Evolutionary conservation across 2,113 vertebrate species (phyloP), one percentile per base, ranked within the genome.

Genomic region (Pachycephala philippinensis): DNA sequence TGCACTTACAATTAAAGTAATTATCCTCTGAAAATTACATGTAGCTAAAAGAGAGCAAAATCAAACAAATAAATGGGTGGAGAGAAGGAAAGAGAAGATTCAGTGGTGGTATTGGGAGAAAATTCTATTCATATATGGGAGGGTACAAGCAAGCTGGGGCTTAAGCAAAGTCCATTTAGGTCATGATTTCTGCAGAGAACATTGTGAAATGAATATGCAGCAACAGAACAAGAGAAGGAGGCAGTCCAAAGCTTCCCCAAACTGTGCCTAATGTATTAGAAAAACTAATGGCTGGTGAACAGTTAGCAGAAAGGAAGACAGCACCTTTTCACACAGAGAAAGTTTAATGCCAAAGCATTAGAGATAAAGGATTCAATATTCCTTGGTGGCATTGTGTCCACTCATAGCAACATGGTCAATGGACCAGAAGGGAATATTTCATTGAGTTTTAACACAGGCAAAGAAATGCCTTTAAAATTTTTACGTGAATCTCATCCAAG

Each of bases 361-460:
- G 52, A 54, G 64, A 59, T 7, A 81, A 86, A 93, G 28, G n/a
- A 64, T 95, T 92, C 60, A 18, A 8, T 92, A 81, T 86, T 75
- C 83, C 35, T 24, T 68, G 71, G 31, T 90, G 80, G 47, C 56
- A 68, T 78, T 70, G 60, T 75, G 76, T 81, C 96, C 83, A 50
- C 76, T 78, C 68, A 75, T 8, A 78, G 79, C 87, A 92, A 87
- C 83, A 13, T 16, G 30, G 71, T 71, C 92, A 95, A 94, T 91
- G 85, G 95, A 92, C 76, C 93, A 96, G 88, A 95, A 96, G 72
- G 60, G 85, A 96, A 89, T 83, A 90, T 94, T 93, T 94, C 76
- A 68, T 30, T 78, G 95, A 86, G 64, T 84, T 96, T 89, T 94
- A 92, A 74, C 56, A 70, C 31, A 42, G 68, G 61, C 79, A 93